These are phyloP conservation scores for Stichopus chloronotus DNA, from an alignment of 35 echinoderm and acorn worm genomes.

Conservation along the genomic window DNA sequence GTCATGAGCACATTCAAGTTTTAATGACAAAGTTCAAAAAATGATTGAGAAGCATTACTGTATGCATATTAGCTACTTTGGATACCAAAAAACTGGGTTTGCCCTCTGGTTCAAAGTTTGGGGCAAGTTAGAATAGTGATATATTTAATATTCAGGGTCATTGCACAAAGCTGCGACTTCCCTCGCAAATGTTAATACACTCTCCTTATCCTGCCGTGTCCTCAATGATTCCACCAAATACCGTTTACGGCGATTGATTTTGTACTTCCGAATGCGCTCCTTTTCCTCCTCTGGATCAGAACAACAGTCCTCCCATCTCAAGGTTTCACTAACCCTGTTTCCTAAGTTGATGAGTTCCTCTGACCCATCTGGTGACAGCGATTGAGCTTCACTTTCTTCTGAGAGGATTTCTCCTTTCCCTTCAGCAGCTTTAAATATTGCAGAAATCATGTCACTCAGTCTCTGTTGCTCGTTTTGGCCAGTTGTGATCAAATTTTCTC, in stretches of 20 bases:
- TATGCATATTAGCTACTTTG: too few species aligned
- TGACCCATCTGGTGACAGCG: conserved; percentile 48
- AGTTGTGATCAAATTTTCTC: background rate
- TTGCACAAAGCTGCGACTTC: conserved; percentile 66
- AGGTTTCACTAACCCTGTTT: conserved; percentile 71
- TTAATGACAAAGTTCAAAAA: too few species aligned
- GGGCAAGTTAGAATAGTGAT: background rate
- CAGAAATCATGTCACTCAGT: conserved; percentile 26
- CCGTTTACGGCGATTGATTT: conserved; percentile 90
- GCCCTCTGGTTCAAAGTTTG: too few species aligned
- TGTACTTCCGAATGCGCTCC: conserved; percentile 82
- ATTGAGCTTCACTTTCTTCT: background rate
- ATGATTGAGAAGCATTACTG: too few species aligned
- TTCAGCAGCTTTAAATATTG: conserved; percentile 48
- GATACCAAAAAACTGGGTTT: too few species aligned
- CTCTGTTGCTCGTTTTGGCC: conserved; percentile 11
- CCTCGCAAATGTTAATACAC: conserved; percentile 78
- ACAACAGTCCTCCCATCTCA: conserved; percentile 85
- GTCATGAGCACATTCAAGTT: too few species aligned
- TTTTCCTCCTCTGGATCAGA: conserved; percentile 82
- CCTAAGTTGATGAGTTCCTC: conserved; percentile 54
- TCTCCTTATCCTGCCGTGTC: conserved; percentile 86
- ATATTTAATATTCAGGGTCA: conserved; percentile 15
- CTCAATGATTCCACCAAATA: conserved; percentile 80
- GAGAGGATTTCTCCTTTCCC: background rate